These are phyloP conservation scores for Lasioglossum baleicum DNA, from an alignment of 1,140 invertebrate genomes.

Conservation along the genomic window DNA sequence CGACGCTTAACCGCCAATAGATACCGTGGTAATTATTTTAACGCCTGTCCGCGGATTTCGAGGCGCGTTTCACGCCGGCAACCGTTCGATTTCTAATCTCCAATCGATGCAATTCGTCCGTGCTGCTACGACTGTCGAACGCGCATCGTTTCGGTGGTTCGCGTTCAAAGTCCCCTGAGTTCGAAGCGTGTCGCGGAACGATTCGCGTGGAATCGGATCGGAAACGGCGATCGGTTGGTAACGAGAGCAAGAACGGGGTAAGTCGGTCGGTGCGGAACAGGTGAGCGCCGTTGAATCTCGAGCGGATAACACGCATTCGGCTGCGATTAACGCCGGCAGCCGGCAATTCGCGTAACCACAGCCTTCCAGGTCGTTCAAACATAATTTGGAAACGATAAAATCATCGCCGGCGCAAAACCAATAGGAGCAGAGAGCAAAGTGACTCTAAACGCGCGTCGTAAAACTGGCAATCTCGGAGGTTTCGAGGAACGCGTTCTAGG, in stretches of 20 bases:
- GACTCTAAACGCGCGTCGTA: conserved; percentile 34
- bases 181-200: not conserved
- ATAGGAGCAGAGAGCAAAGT: not conserved
- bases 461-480: not conserved
- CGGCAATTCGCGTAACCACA: no score
- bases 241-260: not conserved
- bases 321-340: no score
- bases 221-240: not conserved
- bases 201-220: not conserved
- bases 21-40: not conserved
- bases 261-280: not conserved
- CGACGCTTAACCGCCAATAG: not conserved
- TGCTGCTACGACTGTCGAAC: no score
- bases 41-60: no score
- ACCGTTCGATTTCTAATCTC: no score
- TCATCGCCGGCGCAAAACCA: not conserved
- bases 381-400: no score
- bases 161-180: not conserved
- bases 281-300: no score
- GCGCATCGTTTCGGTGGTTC: not conserved
- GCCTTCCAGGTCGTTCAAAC: no score
- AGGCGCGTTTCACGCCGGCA: no score
- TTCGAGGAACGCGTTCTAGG: conserved; percentile 1
- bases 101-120: no score
- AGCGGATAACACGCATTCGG: no score